These are phyloP conservation scores for Zootermopsis nevadensis DNA, from an alignment of 2,888 invertebrate genomes.

Conservation along the genomic window DNA sequence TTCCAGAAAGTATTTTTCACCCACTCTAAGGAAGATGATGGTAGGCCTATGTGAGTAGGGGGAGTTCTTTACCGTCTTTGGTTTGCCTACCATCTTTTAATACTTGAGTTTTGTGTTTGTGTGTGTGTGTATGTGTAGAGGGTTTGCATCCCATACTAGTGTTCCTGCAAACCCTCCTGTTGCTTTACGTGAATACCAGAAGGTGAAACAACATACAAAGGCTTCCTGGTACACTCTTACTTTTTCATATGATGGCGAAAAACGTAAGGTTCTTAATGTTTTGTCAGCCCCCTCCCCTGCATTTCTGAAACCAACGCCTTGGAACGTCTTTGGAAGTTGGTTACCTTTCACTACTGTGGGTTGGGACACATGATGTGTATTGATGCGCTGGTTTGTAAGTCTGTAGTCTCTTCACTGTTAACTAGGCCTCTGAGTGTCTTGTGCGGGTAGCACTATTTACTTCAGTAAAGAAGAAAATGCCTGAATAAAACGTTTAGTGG, in stretches of 20 bases:
- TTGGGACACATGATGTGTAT: background rate
- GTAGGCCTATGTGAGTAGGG: background rate
- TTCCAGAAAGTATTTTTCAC: background rate
- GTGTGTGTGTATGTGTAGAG: no score
- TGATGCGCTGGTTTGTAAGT: background rate
- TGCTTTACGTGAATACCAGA: constrained; percentile 25
- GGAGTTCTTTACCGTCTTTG: background rate
- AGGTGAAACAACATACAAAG: constrained; percentile 14
- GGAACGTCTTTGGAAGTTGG: background rate
- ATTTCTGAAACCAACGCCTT: background rate
- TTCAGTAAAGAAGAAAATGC: background rate
- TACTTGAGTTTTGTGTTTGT: background rate
- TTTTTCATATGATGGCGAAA: constrained; percentile 1
- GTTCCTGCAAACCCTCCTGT: background rate
- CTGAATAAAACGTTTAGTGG: background rate
- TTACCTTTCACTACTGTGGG: background rate
- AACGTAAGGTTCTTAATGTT: background rate
- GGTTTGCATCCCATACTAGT: background rate
- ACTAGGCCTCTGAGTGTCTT: background rate
- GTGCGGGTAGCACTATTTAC: background rate
- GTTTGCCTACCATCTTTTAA: background rate
- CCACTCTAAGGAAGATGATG: background rate
- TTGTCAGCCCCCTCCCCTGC: background rate
- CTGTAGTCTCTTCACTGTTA: background rate
- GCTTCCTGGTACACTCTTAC: background rate